Percentiles rank a stretch among this genome's conserved stretches.
Evolutionary conservation across 1,140 invertebrate species (phyloP).

Genomic region (Drosophila sp.): DNA sequence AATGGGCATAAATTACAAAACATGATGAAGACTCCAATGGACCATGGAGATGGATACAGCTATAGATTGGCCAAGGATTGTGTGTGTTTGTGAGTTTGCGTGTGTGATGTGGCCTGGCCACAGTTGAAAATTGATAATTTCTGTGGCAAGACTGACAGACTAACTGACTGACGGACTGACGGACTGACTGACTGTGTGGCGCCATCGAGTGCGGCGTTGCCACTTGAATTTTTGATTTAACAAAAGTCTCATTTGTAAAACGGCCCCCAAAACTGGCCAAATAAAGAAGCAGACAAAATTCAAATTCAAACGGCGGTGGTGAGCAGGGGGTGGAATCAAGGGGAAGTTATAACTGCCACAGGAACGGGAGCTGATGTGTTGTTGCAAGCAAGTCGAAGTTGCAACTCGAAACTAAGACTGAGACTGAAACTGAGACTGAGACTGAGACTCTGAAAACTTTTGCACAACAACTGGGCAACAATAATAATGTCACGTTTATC

Average conservation of each 20-base stretch:
- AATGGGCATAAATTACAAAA: constrained; percentile 82
- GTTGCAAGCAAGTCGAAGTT: not conserved
- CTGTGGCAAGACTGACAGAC: constrained; percentile 20
- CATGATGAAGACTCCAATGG: constrained; percentile 59
- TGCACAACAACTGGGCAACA: constrained; percentile 74
- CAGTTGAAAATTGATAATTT: constrained; percentile 47
- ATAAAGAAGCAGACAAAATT: constrained; percentile 47
- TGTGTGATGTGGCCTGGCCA: constrained; percentile 17
- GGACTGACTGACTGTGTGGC: constrained; percentile 53
- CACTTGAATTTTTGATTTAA: constrained; percentile 83
- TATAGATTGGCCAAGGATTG: not conserved
- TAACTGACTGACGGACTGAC: not conserved
- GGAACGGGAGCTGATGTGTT: constrained; percentile 8
- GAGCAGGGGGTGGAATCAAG: not conserved
- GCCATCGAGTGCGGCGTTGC: constrained; percentile 77
- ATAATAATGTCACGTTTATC: constrained; percentile 83
- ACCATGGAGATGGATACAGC: not conserved
- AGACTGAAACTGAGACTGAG: constrained; percentile 26
- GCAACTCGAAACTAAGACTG: constrained; percentile 6
- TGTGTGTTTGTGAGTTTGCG: too few species aligned
- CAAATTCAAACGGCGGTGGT: constrained; percentile 46
- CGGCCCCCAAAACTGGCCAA: constrained; percentile 38
- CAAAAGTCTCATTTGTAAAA: constrained; percentile 81
- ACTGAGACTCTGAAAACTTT: constrained; percentile 54
- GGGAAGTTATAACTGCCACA: not conserved